Percentiles rank a stretch among this genome's conserved stretches.
Evolutionary conservation across 2,797 vertebrate species (phyloP).

Genomic region (Poliocrania exsul): DNA sequence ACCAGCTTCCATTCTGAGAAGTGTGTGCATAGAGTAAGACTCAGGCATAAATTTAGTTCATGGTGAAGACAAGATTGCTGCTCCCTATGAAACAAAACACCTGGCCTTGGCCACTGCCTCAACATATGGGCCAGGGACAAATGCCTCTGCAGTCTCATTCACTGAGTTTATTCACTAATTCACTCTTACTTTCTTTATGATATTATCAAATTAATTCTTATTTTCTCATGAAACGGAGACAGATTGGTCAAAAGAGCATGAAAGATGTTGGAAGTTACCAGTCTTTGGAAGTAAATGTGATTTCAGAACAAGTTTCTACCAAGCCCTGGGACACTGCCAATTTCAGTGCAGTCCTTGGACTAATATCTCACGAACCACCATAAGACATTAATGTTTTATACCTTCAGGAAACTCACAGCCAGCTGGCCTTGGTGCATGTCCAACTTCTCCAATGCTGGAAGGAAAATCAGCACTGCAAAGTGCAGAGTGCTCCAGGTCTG

Average conservation of each 20-base stretch:
- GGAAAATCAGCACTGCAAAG: neutral
- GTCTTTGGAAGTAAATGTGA: neutral
- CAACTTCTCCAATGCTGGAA: neutral
- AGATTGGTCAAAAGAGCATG: neutral
- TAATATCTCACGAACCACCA: neutral
- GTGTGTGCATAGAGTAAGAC: neutral
- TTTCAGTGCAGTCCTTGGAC: neutral
- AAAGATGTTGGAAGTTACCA: neutral
- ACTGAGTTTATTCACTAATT: neutral
- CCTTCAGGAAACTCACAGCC: neutral
- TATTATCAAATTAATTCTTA: neutral
- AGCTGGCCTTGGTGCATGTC: neutral
- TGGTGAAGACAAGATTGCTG: neutral
- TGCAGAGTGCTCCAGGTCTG: neutral
- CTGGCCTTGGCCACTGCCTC: neutral
- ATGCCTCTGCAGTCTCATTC: neutral
- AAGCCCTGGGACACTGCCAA: neutral
- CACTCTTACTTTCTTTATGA: neutral
- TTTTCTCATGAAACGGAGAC: neutral
- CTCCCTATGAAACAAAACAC: neutral
- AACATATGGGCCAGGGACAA: neutral
- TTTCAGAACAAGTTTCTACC: neutral
- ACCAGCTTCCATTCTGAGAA: neutral
- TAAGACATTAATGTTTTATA: neutral
- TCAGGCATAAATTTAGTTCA: neutral